phyloP scores from a whole-genome alignment of 2,797 vertebrate genomes.

The Bradypodion ventrale region DNA sequence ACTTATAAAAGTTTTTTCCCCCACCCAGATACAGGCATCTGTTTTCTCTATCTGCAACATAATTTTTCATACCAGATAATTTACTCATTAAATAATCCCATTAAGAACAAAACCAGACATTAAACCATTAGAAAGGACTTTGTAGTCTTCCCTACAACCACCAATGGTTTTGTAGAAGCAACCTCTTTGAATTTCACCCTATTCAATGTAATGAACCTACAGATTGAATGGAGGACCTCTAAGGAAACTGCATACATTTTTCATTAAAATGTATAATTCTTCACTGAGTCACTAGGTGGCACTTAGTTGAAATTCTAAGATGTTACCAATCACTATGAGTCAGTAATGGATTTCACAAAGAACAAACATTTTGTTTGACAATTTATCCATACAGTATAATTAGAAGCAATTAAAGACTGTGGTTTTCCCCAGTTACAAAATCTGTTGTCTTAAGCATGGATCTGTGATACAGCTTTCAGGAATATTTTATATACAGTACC shows the following conservation, averaged over 20 bases:
- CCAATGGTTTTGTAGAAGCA: too few species aligned
- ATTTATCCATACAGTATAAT: not conserved
- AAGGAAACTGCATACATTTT: too few species aligned
- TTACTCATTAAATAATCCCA: not conserved
- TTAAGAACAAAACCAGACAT: rapidly evolving
- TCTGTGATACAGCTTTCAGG: not conserved
- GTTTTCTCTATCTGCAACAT: rapidly evolving
- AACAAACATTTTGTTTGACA: not conserved
- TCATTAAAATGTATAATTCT: not conserved
- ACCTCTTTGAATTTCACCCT: too few species aligned
- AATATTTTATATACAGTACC: not conserved
- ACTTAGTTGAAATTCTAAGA: not conserved
- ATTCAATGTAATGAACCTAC: too few species aligned
- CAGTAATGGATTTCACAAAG: not conserved
- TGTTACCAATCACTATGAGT: rapidly evolving
- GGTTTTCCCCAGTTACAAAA: not conserved
- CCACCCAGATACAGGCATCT: not conserved
- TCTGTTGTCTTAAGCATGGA: not conserved
- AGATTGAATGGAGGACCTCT: too few species aligned
- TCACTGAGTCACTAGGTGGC: not conserved
- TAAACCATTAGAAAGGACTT: too few species aligned
- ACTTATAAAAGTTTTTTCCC: not conserved
- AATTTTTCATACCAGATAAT: rapidly evolving
- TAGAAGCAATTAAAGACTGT: not conserved
- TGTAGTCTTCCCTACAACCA: too few species aligned